Evolutionary conservation across 2,113 vertebrate species (phyloP), one percentile per base, ranked within the genome.

Genomic region (Poecilia latipinna): DNA sequence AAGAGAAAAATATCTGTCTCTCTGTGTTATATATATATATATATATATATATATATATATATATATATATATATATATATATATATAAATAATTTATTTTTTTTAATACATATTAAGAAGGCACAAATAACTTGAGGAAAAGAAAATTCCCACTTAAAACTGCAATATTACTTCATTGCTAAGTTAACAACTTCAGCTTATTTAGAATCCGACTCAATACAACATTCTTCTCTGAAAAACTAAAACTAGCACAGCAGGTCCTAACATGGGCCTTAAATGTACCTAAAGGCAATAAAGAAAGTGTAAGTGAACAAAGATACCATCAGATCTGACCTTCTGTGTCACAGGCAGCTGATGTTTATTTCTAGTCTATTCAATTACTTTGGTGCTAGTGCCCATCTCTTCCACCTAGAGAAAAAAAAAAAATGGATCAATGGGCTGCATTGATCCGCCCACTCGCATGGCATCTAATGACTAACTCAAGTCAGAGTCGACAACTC

Each of bases 361-460:
- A 80, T 89, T 88, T 87, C 84, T 75, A 72, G 75, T 86, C 74
- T 80, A 76, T 87, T 90, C 85, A 81, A 80, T 83, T 86, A 90
- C 75, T 81, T 63, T 44, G 69, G 65, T 39, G 79, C 74, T 61
- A 62, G 51, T 65, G 82, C 61, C 65, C 72, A 70, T 70, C 70
- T 82, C 73, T 65, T 79, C 71, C 77, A 90, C 83, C 88, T 89
- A 60, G 67, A 75, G 44, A n/a, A 57, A 22, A 48, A 57, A 22
- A 48, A 78, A 70, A 78, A 77, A 79, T 39, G 26, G 77, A 90
- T 91, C 89, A 88, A 89, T 90, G 63, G 65, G 73, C 71, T 31
- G 31, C 63, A 91, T 91, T 78, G 91, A 92, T 90, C 87, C 4
- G 65, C 64, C 65, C 51, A 74, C 85, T 90, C 48, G 4, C 35